phyloP scores from a whole-genome alignment of 1,140 invertebrate species.

The Lethrus apterus region DNA sequence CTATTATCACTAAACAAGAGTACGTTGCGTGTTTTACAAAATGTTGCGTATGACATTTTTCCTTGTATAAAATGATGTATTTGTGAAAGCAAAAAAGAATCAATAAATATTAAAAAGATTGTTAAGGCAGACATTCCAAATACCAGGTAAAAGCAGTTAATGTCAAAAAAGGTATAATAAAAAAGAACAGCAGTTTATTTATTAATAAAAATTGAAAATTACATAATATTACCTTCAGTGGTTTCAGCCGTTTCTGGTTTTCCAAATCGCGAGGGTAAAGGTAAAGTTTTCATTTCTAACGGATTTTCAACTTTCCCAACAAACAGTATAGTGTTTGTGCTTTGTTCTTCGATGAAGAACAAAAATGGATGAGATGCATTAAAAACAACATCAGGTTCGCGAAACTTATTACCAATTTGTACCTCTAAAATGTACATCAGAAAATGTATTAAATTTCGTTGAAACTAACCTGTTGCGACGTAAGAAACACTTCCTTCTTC shows the following conservation, averaged over 20 bases:
- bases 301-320: slow-evolving; percentile 63
- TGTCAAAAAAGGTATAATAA: too few species aligned
- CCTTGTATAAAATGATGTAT: too few species aligned
- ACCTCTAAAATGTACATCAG: slow-evolving; percentile 47
- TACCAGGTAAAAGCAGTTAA: too few species aligned
- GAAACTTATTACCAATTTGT: slow-evolving; percentile 64
- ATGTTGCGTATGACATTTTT: too few species aligned
- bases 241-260: slow-evolving; percentile 1
- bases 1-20: too few species aligned
- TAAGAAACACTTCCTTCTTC: slow-evolving; percentile 74
- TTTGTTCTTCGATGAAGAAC: slow-evolving; percentile 73
- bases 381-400: slow-evolving; percentile 50
- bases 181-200: too few species aligned
- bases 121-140: too few species aligned
- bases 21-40: too few species aligned
- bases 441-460: slow-evolving; percentile 20
- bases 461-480: slow-evolving; percentile 60
- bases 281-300: slow-evolving; percentile 21
- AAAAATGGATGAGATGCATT: slow-evolving; percentile 66
- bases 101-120: too few species aligned
- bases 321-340: slow-evolving; percentile 61
- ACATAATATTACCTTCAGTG: neutral
- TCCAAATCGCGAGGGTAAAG: slow-evolving; percentile 14
- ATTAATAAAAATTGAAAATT: neutral
- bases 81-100: too few species aligned